phyloP scores from a whole-genome alignment of 2,113 vertebrate species.

The Planiliza haematocheilus region DNA sequence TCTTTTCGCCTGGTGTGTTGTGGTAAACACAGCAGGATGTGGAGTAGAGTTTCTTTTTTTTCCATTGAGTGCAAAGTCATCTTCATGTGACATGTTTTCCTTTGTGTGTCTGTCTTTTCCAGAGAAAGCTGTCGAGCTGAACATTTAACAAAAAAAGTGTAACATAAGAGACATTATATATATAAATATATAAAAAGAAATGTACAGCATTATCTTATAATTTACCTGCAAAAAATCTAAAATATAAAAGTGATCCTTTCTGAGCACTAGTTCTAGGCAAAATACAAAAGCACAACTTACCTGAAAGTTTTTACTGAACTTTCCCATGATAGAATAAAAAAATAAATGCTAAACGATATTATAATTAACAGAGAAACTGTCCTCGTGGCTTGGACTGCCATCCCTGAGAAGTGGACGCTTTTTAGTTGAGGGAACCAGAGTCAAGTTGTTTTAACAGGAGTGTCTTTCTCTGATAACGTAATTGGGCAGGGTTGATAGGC shows the following conservation, averaged over 20 bases:
- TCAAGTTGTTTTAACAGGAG: too few relatives aligned
- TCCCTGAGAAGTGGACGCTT: neutral
- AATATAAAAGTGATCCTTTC: neutral
- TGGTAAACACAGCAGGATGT: accelerated
- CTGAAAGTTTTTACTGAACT: neutral
- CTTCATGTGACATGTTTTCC: accelerated
- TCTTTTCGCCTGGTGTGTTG: accelerated
- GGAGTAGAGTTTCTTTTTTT: neutral
- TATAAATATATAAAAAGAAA: too few relatives aligned
- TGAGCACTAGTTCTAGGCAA: neutral
- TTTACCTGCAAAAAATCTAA: neutral
- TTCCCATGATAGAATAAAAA: constrained; percentile 32
- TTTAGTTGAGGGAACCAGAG: too few relatives aligned
- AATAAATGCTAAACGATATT: neutral
- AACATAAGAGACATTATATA: neutral
- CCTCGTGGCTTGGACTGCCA: neutral
- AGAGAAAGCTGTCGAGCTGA: constrained; percentile 13
- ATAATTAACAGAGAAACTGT: neutral
- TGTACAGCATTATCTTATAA: too few relatives aligned
- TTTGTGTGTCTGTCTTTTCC: neutral
- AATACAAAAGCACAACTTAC: constrained; percentile 51
- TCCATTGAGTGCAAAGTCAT: neutral
- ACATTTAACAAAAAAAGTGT: neutral
- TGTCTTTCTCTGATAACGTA: too few relatives aligned
- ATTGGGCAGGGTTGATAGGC: neutral